Evolutionary conservation across 2,113 vertebrate species (phyloP).

Genomic region (Nettapus auritus): DNA sequence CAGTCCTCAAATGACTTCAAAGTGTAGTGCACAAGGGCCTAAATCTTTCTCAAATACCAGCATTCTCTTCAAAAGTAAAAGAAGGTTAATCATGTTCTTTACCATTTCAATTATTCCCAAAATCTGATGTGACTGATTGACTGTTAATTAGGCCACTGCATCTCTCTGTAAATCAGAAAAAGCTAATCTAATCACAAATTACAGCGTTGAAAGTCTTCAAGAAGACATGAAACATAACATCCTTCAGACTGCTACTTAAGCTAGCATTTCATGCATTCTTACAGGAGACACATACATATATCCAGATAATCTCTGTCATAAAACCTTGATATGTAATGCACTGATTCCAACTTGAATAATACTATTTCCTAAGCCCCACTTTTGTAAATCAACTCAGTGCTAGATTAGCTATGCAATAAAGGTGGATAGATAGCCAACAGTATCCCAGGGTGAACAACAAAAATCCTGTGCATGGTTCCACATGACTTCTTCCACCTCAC

Average conservation of each 20-base stretch:
- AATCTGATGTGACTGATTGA: neutral
- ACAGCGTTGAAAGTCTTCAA: neutral
- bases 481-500: neutral
- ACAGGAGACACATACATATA: neutral
- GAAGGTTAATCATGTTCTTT: neutral
- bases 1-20: neutral
- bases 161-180: neutral
- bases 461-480: accelerated
- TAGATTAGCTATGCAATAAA: neutral
- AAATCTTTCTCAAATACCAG: neutral
- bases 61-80: neutral
- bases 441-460: neutral
- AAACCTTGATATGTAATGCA: neutral
- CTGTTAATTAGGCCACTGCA: neutral
- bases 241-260: neutral
- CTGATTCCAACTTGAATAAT: neutral
- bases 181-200: neutral
- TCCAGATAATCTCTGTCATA: neutral
- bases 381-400: neutral
- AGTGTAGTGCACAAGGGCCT: neutral
- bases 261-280: neutral
- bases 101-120: neutral
- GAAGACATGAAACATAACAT: neutral
- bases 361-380: neutral
- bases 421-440: neutral